phyloP scores from a whole-genome alignment of 2,797 vertebrate species.

The Pseudotriccus pelzelni region DNA sequence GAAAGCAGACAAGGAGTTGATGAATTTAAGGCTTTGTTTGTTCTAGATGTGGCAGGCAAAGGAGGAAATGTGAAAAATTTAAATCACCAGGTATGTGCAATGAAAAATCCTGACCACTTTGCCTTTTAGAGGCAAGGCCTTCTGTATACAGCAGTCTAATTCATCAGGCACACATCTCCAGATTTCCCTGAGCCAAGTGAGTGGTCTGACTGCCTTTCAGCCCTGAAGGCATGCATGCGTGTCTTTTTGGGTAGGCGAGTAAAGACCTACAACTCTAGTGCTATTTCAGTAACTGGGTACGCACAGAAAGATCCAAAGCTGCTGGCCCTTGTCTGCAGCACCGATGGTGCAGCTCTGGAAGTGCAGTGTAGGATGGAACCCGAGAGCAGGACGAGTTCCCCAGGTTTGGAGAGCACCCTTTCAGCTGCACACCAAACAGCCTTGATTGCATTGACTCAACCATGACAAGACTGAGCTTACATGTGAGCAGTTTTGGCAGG shows the following conservation, averaged over 20 bases:
- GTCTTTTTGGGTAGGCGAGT: background rate
- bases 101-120: background rate
- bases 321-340: background rate
- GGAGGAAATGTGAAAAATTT: slow-evolving; percentile 39
- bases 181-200: background rate
- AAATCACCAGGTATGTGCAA: background rate
- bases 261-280: background rate
- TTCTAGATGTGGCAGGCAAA: background rate
- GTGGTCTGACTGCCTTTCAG: background rate
- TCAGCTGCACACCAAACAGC: background rate
- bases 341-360: background rate
- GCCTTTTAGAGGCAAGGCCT: background rate
- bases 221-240: background rate
- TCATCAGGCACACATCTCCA: background rate
- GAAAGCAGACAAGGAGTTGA: background rate
- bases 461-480: background rate
- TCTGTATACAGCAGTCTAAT: background rate
- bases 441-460: background rate
- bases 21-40: slow-evolving; percentile 37
- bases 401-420: background rate
- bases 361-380: background rate
- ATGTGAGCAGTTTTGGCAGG: background rate
- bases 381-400: accelerated
- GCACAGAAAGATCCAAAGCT: background rate
- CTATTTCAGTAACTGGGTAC: background rate